These are phyloP conservation scores for Sphenopsis melanotis DNA, from an alignment of 2,797 vertebrate genomes.

Conservation along the genomic window DNA sequence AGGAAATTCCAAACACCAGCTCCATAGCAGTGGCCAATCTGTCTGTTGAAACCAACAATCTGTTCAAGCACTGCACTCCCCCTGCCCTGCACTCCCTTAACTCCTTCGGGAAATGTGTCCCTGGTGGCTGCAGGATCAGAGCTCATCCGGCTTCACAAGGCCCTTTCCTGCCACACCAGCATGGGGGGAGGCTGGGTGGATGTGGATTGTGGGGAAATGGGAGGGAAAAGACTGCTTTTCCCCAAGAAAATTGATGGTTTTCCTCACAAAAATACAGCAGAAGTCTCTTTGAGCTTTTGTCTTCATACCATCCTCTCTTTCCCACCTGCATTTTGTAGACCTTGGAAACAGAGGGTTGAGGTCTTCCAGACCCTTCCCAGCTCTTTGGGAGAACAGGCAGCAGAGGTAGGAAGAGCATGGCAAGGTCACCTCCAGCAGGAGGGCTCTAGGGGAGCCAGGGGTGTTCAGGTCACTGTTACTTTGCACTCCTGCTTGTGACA, in stretches of 20 bases:
- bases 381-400: not conserved
- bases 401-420: not conserved
- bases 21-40: conserved; percentile 55
- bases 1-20: conserved; percentile 42
- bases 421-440: not conserved
- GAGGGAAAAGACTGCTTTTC: not conserved
- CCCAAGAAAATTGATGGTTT: not conserved
- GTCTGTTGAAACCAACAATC: conserved; percentile 65
- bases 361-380: not conserved
- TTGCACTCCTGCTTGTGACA: not conserved
- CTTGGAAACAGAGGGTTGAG: not conserved
- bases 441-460: not conserved
- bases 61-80: not conserved
- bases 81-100: not conserved
- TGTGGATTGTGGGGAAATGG: rapidly evolving
- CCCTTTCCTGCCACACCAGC: conserved; percentile 17
- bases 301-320: rapidly evolving
- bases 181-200: not conserved
- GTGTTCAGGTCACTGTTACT: rapidly evolving
- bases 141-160: not conserved
- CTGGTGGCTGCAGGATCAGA: not conserved
- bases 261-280: not conserved
- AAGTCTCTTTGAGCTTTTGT: not conserved
- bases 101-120: not conserved
- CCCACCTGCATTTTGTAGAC: not conserved